phyloP scores from a whole-genome alignment of 2,888 invertebrate genomes.

The Calameuta pallipes region DNA sequence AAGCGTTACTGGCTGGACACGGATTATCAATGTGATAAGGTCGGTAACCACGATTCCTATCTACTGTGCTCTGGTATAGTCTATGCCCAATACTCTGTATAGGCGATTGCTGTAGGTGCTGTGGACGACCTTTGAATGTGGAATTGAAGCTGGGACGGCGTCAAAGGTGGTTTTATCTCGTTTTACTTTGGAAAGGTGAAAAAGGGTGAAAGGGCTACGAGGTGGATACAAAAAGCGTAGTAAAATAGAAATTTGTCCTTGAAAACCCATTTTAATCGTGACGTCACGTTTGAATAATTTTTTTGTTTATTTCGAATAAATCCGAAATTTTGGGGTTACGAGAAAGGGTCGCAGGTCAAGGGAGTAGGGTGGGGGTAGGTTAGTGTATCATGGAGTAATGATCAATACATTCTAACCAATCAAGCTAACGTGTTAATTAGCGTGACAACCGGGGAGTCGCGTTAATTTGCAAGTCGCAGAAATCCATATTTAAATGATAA shows the following conservation, averaged over 20 bases:
- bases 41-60: neutral
- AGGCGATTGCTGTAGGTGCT: neutral
- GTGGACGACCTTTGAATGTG: neutral
- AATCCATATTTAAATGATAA: conserved; percentile 53
- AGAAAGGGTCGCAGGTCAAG: no score
- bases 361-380: neutral
- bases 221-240: neutral
- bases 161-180: neutral
- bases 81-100: neutral
- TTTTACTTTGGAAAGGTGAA: neutral
- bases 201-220: neutral
- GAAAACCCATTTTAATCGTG: neutral
- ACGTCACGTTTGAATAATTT: neutral
- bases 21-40: conserved; percentile 1
- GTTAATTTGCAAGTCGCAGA: conserved; percentile 46
- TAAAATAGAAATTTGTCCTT: neutral
- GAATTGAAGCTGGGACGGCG: neutral
- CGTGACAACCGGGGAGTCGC: conserved; percentile 53
- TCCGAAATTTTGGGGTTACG: neutral
- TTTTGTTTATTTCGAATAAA: neutral
- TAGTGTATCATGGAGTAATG: neutral
- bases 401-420: conserved; percentile 9
- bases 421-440: conserved; percentile 54
- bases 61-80: neutral
- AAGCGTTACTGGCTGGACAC: conserved; percentile 56